Evolutionary conservation across 2,888 invertebrate species (phyloP).

Genomic region (Drosophila melanocephala): DNA sequence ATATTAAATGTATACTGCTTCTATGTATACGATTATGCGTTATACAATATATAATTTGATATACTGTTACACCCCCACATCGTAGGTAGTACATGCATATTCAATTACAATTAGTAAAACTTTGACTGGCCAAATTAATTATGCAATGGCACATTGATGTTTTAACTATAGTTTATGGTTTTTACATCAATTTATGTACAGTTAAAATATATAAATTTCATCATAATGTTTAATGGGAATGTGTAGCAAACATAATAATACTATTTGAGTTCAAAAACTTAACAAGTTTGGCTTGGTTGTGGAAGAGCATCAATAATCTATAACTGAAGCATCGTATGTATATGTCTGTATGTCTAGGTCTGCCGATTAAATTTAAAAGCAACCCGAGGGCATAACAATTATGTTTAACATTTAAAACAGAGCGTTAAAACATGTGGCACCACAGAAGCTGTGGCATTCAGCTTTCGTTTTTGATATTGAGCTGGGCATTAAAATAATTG

Average conservation of each 20-base stretch:
- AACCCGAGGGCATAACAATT: constrained; percentile 32
- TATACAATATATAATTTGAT: constrained; percentile 5
- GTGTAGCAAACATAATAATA: background rate
- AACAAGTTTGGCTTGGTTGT: constrained; percentile 25
- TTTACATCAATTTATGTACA: constrained; percentile 44
- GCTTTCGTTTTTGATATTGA: constrained; percentile 36
- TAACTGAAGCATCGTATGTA: constrained; percentile 12
- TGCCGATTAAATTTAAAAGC: constrained; percentile 28
- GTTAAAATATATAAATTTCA: constrained; percentile 12
- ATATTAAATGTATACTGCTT: background rate
- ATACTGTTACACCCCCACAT: constrained; percentile 30
- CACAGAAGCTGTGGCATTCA: constrained; percentile 13
- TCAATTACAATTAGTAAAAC: constrained; percentile 49
- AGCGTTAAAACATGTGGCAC: constrained; percentile 55
- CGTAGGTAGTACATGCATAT: constrained; percentile 42
- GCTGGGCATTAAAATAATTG: constrained; percentile 61
- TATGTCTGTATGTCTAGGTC: background rate
- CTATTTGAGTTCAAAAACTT: background rate
- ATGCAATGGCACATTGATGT: constrained; percentile 14
- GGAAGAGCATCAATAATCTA: constrained; percentile 13
- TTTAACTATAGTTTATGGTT: constrained; percentile 28
- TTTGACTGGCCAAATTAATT: constrained; percentile 23
- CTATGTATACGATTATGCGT: constrained; percentile 4
- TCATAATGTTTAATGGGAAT: background rate
- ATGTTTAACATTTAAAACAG: constrained; percentile 52